phyloP scores from a whole-genome alignment of 2,113 vertebrate species.

The Romanogobio albipinnatus region DNA sequence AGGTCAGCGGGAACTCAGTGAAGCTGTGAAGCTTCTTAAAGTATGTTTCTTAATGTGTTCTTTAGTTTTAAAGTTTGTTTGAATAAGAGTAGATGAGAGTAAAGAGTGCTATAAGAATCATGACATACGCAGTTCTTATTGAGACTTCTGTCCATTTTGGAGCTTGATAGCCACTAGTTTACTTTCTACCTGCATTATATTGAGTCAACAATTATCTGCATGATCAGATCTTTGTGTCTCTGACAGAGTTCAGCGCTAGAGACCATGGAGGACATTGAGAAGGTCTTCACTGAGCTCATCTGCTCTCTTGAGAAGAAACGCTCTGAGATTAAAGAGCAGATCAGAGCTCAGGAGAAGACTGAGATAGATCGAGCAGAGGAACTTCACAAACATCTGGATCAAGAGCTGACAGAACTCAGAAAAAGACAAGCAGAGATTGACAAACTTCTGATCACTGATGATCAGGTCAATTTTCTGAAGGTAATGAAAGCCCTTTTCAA shows the following conservation, averaged over 20 bases:
- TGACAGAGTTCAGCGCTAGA: slow-evolving; percentile 20
- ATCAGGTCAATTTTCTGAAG: not conserved
- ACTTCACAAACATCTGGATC: not conserved
- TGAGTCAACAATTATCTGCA: not conserved
- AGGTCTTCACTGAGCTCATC: slow-evolving; percentile 13
- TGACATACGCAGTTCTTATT: not conserved
- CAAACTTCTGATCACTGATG: not conserved
- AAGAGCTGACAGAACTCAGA: not conserved
- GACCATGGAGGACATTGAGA: slow-evolving; percentile 19
- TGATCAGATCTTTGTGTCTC: not conserved
- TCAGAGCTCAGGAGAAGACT: slow-evolving; percentile 4
- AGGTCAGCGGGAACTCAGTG: not conserved
- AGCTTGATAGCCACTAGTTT: not conserved
- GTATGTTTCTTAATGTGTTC: not conserved
- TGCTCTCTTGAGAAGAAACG: not conserved
- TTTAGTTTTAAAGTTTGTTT: not conserved
- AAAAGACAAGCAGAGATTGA: not conserved
- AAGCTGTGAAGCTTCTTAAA: not conserved
- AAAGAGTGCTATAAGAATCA: not conserved
- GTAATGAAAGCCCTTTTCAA: not conserved
- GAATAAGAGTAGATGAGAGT: not conserved
- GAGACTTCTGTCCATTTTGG: not conserved
- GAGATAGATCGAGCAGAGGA: slow-evolving; percentile 6
- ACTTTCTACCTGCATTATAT: not conserved
- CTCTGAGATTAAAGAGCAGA: not conserved